These are phyloP conservation scores for Pectinophora gossypiella DNA, from an alignment of 1,140 invertebrate genomes.

Conservation along the genomic window DNA sequence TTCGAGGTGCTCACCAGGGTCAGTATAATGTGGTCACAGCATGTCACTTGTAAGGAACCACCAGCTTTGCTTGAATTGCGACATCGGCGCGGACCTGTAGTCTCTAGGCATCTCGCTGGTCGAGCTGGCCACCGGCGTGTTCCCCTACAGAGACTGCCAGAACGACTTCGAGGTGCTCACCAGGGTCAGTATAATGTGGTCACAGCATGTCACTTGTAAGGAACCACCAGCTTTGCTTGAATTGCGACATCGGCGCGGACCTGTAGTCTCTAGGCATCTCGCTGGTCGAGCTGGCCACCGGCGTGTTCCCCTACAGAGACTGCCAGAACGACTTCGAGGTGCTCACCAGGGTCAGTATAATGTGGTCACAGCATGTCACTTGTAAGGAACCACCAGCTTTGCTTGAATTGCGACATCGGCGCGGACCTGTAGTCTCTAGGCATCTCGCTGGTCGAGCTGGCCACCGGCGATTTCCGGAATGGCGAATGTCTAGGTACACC, in stretches of 20 bases:
- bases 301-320: conserved; percentile 93
- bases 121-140: conserved; percentile 91
- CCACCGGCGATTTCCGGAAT: conserved; percentile 93
- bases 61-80: too few species aligned
- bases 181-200: conserved; percentile 77
- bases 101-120: conserved; percentile 98
- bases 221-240: too few species aligned
- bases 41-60: neutral
- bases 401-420: conserved; percentile 97
- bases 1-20: conserved; percentile 96
- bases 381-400: too few species aligned
- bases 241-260: conserved; percentile 98
- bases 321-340: conserved; percentile 98
- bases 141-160: conserved; percentile 95
- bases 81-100: conserved; percentile 99
- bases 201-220: neutral
- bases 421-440: conserved; percentile 99
- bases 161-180: conserved; percentile 97
- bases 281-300: conserved; percentile 93
- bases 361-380: neutral
- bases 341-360: conserved; percentile 83
- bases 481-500: conserved; percentile 94
- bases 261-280: conserved; percentile 99
- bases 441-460: conserved; percentile 96
- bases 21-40: neutral